Conservation (phyloP, 2,888 invertebrate species). For the Xestobium rufovillosum region DNA sequence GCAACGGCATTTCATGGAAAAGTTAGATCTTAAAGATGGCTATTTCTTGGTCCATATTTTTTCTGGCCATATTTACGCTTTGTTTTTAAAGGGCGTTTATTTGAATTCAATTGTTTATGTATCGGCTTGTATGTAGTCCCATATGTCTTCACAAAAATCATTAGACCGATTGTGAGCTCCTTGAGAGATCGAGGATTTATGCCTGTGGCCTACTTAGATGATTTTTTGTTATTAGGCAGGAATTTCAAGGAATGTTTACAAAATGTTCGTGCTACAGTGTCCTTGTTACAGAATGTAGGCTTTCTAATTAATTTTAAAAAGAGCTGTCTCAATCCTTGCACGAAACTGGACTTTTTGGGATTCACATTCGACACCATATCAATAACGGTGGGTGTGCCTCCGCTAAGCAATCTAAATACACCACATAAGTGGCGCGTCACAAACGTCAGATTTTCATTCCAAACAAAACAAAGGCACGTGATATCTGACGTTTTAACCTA, state of each 20-base stretch:
- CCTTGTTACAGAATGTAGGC: conserved; percentile 13
- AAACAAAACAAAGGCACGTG: no score
- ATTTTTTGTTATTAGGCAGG: conserved; percentile 19
- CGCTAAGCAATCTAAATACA: no score
- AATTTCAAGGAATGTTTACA: conserved; percentile 13
- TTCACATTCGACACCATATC: conserved; percentile 14
- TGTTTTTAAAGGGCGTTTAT: conserved; percentile 20
- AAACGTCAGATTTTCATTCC: no score
- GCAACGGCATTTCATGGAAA: conserved; percentile 14
- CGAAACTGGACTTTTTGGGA: conserved; percentile 18
- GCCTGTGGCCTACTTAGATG: conserved; percentile 24
- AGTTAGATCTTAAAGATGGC: conserved; percentile 17
- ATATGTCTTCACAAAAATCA: no score
- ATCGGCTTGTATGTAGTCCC: conserved; percentile 26
- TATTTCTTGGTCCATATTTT: conserved; percentile 22
- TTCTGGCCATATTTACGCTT: conserved; percentile 22
- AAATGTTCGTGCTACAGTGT: conserved; percentile 8
- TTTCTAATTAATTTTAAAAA: conserved; percentile 21
- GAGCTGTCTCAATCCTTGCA: conserved; percentile 12
- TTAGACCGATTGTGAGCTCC: conserved; percentile 18
- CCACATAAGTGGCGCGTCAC: no score
- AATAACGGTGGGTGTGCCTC: conserved; percentile 11
- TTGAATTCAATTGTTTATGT: conserved; percentile 23
- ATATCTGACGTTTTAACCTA: no score
- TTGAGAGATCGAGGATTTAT: conserved; percentile 19